These are phyloP conservation scores for Nymphicus hollandicus DNA, from an alignment of 2,113 vertebrate species.

Conservation along the genomic window DNA sequence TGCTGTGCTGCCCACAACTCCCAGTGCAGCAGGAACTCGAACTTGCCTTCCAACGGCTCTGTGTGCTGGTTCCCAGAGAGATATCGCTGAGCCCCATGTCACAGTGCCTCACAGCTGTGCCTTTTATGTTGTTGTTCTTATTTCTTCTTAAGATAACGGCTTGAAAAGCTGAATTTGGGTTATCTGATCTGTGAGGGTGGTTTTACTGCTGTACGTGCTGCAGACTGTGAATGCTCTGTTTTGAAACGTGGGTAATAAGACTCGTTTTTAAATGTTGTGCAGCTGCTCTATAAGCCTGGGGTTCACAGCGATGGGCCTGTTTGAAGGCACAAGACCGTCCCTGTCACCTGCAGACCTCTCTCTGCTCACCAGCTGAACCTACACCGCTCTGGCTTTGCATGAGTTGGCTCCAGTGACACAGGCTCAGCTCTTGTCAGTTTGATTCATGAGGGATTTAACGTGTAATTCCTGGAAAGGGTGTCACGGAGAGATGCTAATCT, in stretches of 20 bases:
- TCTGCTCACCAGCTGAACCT: not conserved
- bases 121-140: not conserved
- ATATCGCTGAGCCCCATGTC: not conserved
- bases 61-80: not conserved
- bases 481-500: not conserved
- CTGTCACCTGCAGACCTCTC: not conserved
- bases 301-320: fast-evolving
- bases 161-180: not conserved
- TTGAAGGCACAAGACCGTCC: not conserved
- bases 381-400: fast-evolving
- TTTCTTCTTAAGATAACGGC: fast-evolving
- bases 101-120: fast-evolving
- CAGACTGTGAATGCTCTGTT: not conserved
- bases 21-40: not conserved
- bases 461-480: constrained; percentile 1
- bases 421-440: not conserved
- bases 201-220: fast-evolving
- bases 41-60: not conserved
- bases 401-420: fast-evolving
- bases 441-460: not conserved
- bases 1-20: not conserved
- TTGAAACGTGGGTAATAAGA: not conserved
- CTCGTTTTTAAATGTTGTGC: not conserved
- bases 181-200: not conserved
- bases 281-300: not conserved